A percentile compares a stretch with the other conserved stretches of the same genome.
phyloP scores from a whole-genome alignment of 1,140 invertebrate species.

The Belonocnema kinseyi region DNA sequence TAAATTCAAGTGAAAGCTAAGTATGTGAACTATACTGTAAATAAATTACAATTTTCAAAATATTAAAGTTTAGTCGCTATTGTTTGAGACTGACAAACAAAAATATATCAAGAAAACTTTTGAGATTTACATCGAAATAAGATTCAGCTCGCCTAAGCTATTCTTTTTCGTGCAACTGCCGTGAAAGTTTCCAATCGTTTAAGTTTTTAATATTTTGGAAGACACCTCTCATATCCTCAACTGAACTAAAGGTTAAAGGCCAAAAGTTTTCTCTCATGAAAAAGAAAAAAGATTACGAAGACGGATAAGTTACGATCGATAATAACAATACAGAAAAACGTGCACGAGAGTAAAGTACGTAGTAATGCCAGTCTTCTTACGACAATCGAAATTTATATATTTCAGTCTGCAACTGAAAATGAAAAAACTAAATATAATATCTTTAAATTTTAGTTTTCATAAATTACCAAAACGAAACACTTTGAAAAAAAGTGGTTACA shows the following conservation, averaged over 20 bases:
- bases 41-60: neutral
- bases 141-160: conserved; percentile 23
- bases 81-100: neutral
- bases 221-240: conserved; percentile 20
- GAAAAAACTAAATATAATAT: too few relatives aligned
- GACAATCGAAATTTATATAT: too few relatives aligned
- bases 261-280: neutral
- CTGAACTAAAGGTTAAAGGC: conserved; percentile 15
- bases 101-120: conserved; percentile 28
- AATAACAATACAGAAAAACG: neutral
- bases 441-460: too few relatives aligned
- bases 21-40: neutral
- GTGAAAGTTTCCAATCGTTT: conserved; percentile 14
- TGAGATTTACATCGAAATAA: conserved; percentile 34
- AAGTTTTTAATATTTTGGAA: conserved; percentile 27
- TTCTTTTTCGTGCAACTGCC: conserved; percentile 1
- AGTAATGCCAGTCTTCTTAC: too few relatives aligned
- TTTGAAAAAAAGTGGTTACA: too few relatives aligned
- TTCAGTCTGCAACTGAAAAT: too few relatives aligned
- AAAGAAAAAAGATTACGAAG: neutral
- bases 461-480: too few relatives aligned
- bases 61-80: conserved; percentile 4
- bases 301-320: conserved; percentile 17
- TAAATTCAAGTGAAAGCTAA: neutral
- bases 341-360: neutral